Base-by-base conservation (phyloP, 2,888 invertebrate genomes). In the Drosophila monieri region DNA sequence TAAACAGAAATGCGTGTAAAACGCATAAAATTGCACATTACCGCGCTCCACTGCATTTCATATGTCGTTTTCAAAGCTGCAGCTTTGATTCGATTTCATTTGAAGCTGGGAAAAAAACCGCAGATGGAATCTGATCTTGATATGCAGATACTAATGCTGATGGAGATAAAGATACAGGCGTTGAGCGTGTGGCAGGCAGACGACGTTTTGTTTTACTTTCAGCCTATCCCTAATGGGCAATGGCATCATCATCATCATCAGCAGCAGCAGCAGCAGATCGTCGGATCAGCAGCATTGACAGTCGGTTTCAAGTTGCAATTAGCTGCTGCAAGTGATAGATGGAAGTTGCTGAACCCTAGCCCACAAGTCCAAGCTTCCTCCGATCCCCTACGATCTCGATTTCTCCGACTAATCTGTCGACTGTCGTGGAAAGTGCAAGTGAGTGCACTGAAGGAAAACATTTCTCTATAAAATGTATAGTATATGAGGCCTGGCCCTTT, bases 11-110 rank as follows among this genome's bases (percentile, higher is more conserved):
- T 67, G 75, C 56, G 87, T 77, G 79, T 77, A 85, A 76, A 85
- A 86, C 76, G 79, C 85, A 83, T 83, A 81, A 85, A 81, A 86
- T 76, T 72, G 85, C 85, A 77, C 77, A 85, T 86, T 81, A 77
- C 72, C 57, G 68, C 71, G 79, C 76, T 61, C 57, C 68, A 78
- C 66, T 85, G 83, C 81, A 46, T 80, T 62, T 74, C 65, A 76
- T 76, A 74, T 77, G 62, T 55, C 32, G 54, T 59, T 62, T 62
- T 55, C 62, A 76, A 74, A 54, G 72, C 64, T 58, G 46, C 44
- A 65, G 80, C 78, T 76, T 69, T 78, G 86, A 75, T 75, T 86
- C 80, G 85, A 75, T 83, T 84, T 78, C 86, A 78, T 80, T 84
- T 86, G 66, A 48, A 44, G 58, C 66, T 54, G 66, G 66, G 9